phyloP scores from a whole-genome alignment of 2,113 vertebrate species.

The Naja naja region DNA sequence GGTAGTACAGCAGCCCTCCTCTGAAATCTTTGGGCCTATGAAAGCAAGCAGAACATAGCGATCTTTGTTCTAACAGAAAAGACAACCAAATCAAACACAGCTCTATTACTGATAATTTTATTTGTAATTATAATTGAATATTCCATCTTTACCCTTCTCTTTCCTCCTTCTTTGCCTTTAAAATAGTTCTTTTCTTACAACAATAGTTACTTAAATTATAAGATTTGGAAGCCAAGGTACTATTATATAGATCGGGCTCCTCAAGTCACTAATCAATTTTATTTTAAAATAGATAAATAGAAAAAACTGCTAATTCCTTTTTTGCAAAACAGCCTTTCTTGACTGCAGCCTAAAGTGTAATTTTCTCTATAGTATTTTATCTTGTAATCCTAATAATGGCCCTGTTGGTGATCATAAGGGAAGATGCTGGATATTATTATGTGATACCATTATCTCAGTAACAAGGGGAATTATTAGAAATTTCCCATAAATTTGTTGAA shows the following conservation, averaged over 20 bases:
- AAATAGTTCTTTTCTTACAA: not conserved
- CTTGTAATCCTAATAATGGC: not conserved
- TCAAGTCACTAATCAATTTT: not conserved
- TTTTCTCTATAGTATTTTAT: not conserved
- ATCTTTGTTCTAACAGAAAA: not conserved
- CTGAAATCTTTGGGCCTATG: not conserved
- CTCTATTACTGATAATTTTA: not conserved
- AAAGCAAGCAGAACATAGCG: not conserved
- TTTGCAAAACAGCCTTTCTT: not conserved
- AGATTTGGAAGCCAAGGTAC: not conserved
- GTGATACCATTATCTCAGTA: not conserved
- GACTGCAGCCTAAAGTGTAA: not conserved
- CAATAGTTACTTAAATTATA: not conserved
- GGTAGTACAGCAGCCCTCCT: not conserved
- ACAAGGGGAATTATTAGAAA: not conserved
- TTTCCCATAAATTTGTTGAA: not conserved
- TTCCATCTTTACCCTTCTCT: not conserved
- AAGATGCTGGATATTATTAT: not conserved
- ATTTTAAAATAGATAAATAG: not conserved
- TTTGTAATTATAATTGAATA: not conserved
- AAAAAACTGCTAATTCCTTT: not conserved
- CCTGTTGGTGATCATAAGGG: not conserved
- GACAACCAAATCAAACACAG: not conserved
- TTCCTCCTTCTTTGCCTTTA: not conserved
- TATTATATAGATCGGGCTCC: not conserved